These are phyloP conservation scores for Erythrolamprus reginae DNA, from an alignment of 2,113 vertebrate species.

Conservation along the genomic window DNA sequence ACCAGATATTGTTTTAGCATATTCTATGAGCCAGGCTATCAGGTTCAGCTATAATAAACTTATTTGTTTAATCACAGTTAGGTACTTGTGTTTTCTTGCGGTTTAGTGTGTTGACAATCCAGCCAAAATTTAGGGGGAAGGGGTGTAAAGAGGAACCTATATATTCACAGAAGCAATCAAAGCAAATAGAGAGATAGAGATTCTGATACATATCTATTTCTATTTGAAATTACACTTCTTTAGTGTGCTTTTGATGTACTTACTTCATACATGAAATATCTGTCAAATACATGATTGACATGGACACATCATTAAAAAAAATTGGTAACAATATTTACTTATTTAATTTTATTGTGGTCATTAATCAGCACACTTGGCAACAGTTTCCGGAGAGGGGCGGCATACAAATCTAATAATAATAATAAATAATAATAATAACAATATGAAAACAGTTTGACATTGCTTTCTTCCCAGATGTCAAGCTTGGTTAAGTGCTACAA, in stretches of 20 bases:
- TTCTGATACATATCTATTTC: background rate
- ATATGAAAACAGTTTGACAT: background rate
- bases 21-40: background rate
- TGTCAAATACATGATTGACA: background rate
- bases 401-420: too few species aligned
- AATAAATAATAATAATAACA: too few species aligned
- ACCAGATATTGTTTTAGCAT: background rate
- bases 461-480: background rate
- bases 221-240: background rate
- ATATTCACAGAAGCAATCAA: background rate
- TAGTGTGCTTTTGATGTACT: background rate
- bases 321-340: background rate
- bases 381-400: too few species aligned
- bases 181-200: background rate
- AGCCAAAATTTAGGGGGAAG: background rate
- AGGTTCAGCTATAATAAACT: background rate
- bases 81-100: background rate
- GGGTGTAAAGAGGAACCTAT: background rate
- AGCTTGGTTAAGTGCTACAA: background rate
- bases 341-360: background rate
- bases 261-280: background rate
- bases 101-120: background rate
- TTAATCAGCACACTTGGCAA: background rate
- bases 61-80: background rate
- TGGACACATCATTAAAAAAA: background rate